These are phyloP conservation scores for Pterocles burchelli DNA, from an alignment of 2,113 vertebrate genomes.

Conservation along the genomic window DNA sequence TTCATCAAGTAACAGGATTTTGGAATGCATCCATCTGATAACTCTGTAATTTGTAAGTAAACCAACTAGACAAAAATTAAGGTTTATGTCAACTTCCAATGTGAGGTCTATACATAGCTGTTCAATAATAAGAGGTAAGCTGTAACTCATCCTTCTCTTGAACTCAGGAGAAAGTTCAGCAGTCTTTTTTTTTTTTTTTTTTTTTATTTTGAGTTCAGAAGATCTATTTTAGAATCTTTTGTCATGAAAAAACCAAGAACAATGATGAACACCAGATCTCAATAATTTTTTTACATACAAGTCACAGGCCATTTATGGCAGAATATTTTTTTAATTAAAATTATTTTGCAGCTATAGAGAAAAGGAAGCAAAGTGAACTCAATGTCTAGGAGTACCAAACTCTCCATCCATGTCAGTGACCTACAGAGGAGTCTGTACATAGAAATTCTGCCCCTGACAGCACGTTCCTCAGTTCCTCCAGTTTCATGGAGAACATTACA, in stretches of 20 bases:
- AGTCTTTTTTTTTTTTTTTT: background rate
- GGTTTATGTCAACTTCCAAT: background rate
- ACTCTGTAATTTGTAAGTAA: background rate
- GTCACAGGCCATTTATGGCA: background rate
- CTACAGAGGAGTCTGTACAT: fast-evolving
- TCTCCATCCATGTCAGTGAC: background rate
- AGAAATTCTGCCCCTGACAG: background rate
- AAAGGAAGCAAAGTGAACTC: background rate
- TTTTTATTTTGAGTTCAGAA: background rate
- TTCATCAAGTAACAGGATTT: background rate
- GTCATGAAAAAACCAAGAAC: background rate
- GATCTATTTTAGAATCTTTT: background rate
- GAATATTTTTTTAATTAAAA: background rate
- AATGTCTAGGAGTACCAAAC: background rate
- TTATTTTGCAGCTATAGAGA: background rate
- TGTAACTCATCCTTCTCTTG: background rate
- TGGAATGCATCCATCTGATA: background rate
- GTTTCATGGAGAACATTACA: conserved; percentile 2
- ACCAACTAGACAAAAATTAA: background rate
- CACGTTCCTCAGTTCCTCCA: background rate
- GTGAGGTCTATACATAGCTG: background rate
- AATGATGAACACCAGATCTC: background rate
- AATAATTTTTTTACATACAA: background rate
- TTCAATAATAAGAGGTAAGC: background rate
- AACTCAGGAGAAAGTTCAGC: background rate